Evolutionary conservation across 1,140 invertebrate genomes (phyloP).

Genomic region (Acromyrmex charruanus): DNA sequence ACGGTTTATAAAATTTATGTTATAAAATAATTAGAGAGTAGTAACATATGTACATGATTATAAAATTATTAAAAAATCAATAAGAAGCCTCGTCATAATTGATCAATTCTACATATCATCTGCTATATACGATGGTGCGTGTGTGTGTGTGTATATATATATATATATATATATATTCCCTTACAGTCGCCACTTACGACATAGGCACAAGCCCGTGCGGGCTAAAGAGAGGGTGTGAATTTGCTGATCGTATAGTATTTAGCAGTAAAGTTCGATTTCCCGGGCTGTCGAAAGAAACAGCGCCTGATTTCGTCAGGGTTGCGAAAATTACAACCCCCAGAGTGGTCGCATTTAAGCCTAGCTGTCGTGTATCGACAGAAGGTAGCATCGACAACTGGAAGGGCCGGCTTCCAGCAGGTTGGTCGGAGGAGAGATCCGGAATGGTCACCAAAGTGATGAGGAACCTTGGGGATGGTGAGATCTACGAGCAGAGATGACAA

Average conservation of each 20-base stretch:
- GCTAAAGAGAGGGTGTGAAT: conserved; percentile 71
- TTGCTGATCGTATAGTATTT: conserved; percentile 86
- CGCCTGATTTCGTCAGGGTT: conserved; percentile 85
- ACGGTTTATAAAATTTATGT: background rate
- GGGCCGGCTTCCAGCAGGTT: conserved; percentile 66
- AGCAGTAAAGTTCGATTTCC: conserved; percentile 86
- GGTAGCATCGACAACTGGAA: conserved; percentile 62
- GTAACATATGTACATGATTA: background rate
- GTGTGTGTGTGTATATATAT: too few relatives aligned
- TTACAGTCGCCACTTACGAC: conserved; percentile 31
- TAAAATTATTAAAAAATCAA: background rate
- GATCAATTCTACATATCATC: background rate
- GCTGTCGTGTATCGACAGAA: conserved; percentile 80
- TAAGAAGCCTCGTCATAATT: background rate
- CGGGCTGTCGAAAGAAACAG: conserved; percentile 81
- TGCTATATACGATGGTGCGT: too few relatives aligned
- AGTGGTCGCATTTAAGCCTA: conserved; percentile 81
- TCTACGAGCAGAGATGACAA: conserved; percentile 82
- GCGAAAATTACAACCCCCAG: conserved; percentile 85
- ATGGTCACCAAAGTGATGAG: conserved; percentile 79
- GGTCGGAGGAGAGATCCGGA: conserved; percentile 63
- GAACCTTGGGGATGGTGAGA: conserved; percentile 73
- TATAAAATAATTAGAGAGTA: background rate
- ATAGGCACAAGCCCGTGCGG: background rate
- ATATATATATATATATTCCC: too few relatives aligned